Conservation (phyloP, 2,113 vertebrate genomes). For the Malurus cyaneus region DNA sequence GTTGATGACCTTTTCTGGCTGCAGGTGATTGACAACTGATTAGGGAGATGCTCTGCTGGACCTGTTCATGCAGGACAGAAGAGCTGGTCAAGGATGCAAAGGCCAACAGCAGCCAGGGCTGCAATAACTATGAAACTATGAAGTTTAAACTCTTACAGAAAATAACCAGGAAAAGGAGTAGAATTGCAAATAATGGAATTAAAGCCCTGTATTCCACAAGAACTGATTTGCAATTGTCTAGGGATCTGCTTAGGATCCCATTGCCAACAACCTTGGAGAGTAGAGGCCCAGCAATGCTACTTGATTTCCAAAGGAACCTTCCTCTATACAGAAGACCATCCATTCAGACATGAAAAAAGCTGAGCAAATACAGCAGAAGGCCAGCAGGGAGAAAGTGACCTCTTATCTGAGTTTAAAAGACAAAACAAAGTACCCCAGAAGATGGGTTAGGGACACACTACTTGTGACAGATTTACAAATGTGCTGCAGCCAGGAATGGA, state of each 20-base stretch:
- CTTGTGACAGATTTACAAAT: background rate
- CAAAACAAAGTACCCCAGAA: background rate
- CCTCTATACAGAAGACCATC: background rate
- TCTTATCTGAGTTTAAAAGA: background rate
- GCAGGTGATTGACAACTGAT: background rate
- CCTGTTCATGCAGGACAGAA: background rate
- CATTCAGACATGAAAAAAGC: background rate
- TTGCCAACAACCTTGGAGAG: background rate
- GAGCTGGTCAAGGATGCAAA: background rate
- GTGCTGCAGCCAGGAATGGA: background rate
- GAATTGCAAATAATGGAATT: background rate
- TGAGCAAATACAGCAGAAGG: background rate
- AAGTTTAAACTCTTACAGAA: background rate
- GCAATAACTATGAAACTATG: background rate
- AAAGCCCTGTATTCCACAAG: background rate
- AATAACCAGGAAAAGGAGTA: background rate
- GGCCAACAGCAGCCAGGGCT: background rate
- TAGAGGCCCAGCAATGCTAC: background rate
- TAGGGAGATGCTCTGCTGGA: background rate
- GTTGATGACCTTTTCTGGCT: background rate
- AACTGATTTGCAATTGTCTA: background rate
- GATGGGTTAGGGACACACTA: background rate
- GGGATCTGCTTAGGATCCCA: background rate
- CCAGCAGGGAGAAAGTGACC: background rate
- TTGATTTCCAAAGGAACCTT: background rate